Base-by-base conservation (phyloP, 2,888 invertebrate species). In the Neoitamus cyanurus region DNA sequence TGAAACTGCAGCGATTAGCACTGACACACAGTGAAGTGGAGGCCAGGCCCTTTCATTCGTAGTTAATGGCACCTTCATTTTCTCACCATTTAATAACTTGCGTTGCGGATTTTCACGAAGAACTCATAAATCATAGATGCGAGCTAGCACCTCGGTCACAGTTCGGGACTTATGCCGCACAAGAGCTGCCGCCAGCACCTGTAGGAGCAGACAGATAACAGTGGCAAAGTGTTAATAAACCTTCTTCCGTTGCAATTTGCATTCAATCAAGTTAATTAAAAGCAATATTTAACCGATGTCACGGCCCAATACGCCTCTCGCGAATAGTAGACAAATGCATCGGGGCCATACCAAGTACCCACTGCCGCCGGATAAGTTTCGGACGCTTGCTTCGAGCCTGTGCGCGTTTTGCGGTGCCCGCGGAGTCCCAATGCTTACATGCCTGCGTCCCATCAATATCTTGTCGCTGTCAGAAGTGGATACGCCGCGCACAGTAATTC, bases 241-340 rank as follows among this genome's bases (percentile, higher is more conserved):
- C 48, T 2, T 31, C 28, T 46, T 42, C 42, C 28, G 78, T 28
- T 46, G 78, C 78, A 48, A 78, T 78, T 78, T 78, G 78, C 78
- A 78, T 78, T 78, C 78, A 78, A 46, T 78, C 78, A 78, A 48
- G 46, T 78, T 78, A 46, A 78, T 78, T 78, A 78, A 46, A 78
- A 78, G 78, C 78, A 78, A 30, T 48, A 42, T 78, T 48, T 30
- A 78, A 78, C 30, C 78, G 48, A 48, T 48, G 78, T 78, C 78
- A 78, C 25, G 75, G 75, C 75, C 36, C 36, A 37, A 37, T 36
- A 75, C 37, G 75, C 75, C 75, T 25, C 36, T 37, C 20, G 34
- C 13, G 25, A 13, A 75, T 75, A 37, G 25, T 37, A 37, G 75
- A 36, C 70, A 31, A 70, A 31, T 70, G 70, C 31, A 20, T 30